Percentiles rank a stretch among this genome's conserved stretches.
Conservation (phyloP, 2,797 vertebrate genomes). For the Phoebastria nigripes region DNA sequence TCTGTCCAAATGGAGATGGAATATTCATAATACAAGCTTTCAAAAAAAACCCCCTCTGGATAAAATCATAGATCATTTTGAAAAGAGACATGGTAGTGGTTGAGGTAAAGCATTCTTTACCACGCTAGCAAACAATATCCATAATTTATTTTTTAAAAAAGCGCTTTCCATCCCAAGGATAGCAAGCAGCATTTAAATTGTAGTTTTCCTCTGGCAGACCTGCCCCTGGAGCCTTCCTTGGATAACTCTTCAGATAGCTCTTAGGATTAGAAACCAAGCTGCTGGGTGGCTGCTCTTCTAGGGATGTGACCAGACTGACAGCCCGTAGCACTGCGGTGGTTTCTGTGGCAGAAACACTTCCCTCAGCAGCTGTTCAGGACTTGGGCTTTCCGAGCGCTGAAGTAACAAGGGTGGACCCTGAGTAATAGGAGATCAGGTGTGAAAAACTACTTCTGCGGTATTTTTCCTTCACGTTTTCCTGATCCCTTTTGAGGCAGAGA, state of each 20-base stretch:
- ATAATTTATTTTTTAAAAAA: background rate
- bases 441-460: background rate
- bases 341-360: background rate
- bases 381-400: background rate
- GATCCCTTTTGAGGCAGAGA: background rate
- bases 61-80: background rate
- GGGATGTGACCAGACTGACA: background rate
- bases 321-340: background rate
- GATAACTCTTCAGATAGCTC: background rate
- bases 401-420: background rate
- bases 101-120: background rate
- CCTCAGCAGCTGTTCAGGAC: background rate
- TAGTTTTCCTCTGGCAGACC: background rate
- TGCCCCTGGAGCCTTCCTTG: background rate
- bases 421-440: background rate
- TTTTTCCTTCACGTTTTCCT: background rate
- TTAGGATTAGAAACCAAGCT: background rate
- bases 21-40: background rate
- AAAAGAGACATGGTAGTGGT: background rate
- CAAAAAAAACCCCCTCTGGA: background rate
- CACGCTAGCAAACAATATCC: background rate
- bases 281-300: background rate
- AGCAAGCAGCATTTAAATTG: background rate
- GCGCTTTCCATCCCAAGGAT: background rate
- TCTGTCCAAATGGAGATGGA: background rate